A percentile compares a stretch with the other conserved stretches of the same genome.
Conservation (phyloP, 2,888 invertebrate genomes). For the Limnephilus rhombicus region DNA sequence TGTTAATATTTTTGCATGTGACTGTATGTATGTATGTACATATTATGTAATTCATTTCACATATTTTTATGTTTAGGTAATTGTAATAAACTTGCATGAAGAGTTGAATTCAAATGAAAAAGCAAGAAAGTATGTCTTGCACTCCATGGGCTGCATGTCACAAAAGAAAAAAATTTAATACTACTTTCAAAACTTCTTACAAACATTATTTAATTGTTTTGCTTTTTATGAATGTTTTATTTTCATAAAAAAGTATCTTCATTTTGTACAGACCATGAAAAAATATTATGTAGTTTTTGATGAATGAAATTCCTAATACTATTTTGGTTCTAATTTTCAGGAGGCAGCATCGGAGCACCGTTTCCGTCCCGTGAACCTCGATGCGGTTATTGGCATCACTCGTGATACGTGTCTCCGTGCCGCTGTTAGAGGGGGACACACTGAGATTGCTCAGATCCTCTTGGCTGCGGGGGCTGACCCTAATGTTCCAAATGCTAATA, state of each 20-base stretch:
- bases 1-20: not conserved
- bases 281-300: not conserved
- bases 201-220: not conserved
- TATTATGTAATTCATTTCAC: not conserved
- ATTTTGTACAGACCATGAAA: not conserved
- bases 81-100: not conserved
- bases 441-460: constrained; percentile 83
- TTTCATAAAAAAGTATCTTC: not conserved
- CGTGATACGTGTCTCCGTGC: constrained; percentile 91
- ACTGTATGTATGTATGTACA: not conserved
- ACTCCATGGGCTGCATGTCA: not conserved
- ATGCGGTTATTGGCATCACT: constrained; percentile 85
- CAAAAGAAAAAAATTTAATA: not conserved
- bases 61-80: not conserved
- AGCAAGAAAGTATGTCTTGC: not conserved
- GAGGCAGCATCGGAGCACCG: constrained; percentile 71
- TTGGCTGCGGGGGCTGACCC: constrained; percentile 90
- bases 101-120: not conserved
- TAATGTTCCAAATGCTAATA: constrained; percentile 78
- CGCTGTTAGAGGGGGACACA: constrained; percentile 87
- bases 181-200: not conserved
- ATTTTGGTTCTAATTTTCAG: constrained; percentile 26
- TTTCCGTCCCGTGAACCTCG: constrained; percentile 85
- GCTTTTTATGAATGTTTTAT: not conserved
- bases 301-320: not conserved